Percentiles rank a stretch among this genome's conserved stretches.
These are phyloP conservation scores for Drosophila greeni DNA, from an alignment of 2,888 invertebrate species.

Conservation along the genomic window DNA sequence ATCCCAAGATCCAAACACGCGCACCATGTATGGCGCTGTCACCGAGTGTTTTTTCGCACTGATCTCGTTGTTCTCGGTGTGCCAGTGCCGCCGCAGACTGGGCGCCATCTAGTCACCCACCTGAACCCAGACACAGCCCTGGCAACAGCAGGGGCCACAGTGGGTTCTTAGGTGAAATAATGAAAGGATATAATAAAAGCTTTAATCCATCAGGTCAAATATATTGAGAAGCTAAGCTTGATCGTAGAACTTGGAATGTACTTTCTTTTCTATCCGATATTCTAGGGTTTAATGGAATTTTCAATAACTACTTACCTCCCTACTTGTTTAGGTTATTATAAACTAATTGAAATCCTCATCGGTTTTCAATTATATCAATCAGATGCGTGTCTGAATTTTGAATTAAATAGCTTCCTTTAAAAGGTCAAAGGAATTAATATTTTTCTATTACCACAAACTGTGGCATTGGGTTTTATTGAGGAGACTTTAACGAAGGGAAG, in stretches of 20 bases:
- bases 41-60: slow-evolving; percentile 9
- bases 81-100: slow-evolving; percentile 55
- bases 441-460: neutral
- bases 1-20: slow-evolving; percentile 50
- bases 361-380: neutral
- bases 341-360: neutral
- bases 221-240: neutral
- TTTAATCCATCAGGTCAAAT: fast-evolving
- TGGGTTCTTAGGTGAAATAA: neutral
- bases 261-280: neutral
- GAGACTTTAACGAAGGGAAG: too few relatives aligned
- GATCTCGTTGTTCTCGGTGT: slow-evolving; percentile 22
- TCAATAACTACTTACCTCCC: too few relatives aligned
- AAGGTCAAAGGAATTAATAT: neutral
- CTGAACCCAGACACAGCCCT: slow-evolving; percentile 41
- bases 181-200: neutral
- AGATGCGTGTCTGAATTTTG: neutral
- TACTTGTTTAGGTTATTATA: neutral
- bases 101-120: slow-evolving; percentile 59
- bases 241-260: neutral
- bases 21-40: slow-evolving; percentile 64
- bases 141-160: slow-evolving; percentile 34
- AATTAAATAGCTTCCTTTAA: neutral
- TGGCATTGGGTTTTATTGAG: too few relatives aligned
- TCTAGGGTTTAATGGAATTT: neutral